Percentiles rank a stretch among this genome's conserved stretches.
phyloP scores from a whole-genome alignment of 2,888 invertebrate genomes.

The Eristalinus aeneus region DNA sequence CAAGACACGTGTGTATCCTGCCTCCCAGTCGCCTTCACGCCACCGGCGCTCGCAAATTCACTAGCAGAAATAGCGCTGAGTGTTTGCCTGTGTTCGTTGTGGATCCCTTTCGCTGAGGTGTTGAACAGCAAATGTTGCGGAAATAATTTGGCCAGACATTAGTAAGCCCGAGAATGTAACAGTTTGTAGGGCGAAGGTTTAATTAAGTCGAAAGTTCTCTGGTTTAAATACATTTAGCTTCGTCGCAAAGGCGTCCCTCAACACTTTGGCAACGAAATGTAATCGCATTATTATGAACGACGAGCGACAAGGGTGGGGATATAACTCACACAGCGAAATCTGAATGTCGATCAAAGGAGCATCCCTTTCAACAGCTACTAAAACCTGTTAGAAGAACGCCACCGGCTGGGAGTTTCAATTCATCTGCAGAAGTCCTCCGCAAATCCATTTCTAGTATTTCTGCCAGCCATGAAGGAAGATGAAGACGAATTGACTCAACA shows the following conservation, averaged over 20 bases:
- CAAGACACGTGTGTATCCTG: background rate
- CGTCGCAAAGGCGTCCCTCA: background rate
- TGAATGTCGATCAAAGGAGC: background rate
- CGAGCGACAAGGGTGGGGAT: background rate
- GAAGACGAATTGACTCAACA: background rate
- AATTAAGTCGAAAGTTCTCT: slow-evolving; percentile 30
- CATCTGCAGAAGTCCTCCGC: background rate
- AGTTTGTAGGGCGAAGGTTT: slow-evolving; percentile 14
- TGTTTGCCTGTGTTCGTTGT: slow-evolving; percentile 32
- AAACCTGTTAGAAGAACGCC: background rate
- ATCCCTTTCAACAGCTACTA: background rate
- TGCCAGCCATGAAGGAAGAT: background rate
- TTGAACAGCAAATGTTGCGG: slow-evolving; percentile 55
- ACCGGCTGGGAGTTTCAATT: background rate
- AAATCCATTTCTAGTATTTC: background rate
- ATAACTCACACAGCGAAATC: background rate
- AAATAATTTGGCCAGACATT: slow-evolving; percentile 49
- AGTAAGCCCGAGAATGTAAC: slow-evolving; percentile 22
- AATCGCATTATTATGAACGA: background rate
- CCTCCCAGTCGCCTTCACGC: background rate
- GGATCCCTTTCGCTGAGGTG: slow-evolving; percentile 43
- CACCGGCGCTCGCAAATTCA: too few relatives aligned
- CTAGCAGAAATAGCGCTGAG: too few relatives aligned
- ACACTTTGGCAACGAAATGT: slow-evolving; percentile 9
- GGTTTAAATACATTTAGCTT: slow-evolving; percentile 26